Conservation (phyloP, 2,113 vertebrate species). For the Rhineura floridana region DNA sequence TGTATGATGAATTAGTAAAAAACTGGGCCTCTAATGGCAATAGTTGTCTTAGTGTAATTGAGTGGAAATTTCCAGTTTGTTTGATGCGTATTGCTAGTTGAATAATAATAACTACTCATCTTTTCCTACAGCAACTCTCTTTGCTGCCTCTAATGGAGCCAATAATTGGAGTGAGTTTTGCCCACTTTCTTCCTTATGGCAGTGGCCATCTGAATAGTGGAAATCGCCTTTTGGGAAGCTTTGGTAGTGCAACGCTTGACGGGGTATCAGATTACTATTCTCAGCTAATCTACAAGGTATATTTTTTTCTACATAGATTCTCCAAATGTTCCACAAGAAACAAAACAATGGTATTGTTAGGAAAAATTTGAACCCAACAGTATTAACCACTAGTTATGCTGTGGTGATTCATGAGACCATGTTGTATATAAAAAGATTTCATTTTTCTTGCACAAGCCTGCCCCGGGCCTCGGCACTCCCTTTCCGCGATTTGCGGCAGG, state of each 20-base stretch:
- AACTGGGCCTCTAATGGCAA: background rate
- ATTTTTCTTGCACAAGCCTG: background rate
- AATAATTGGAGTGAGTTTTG: constrained; percentile 90
- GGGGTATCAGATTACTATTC: constrained; percentile 96
- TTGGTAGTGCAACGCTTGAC: constrained; percentile 91
- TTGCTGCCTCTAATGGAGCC: constrained; percentile 96
- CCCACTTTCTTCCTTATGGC: constrained; percentile 92
- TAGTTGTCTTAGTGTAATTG: background rate
- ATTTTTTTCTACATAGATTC: constrained; percentile 29
- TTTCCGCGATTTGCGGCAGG: no score
- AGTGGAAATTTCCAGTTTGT: background rate
- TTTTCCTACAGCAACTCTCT: constrained; percentile 85
- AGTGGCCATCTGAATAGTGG: constrained; percentile 86
- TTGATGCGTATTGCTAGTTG: background rate
- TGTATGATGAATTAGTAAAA: background rate
- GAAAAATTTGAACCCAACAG: no score
- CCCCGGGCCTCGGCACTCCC: no score
- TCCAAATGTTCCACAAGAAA: constrained; percentile 17
- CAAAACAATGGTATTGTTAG: background rate
- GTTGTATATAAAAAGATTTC: background rate
- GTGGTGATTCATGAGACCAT: background rate
- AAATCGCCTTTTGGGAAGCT: constrained; percentile 88
- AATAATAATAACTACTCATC: constrained; percentile 54
- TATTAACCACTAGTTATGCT: background rate
- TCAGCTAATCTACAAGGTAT: constrained; percentile 92